Conservation (phyloP, 2,888 invertebrate genomes). For the Drosophila algonquin region DNA sequence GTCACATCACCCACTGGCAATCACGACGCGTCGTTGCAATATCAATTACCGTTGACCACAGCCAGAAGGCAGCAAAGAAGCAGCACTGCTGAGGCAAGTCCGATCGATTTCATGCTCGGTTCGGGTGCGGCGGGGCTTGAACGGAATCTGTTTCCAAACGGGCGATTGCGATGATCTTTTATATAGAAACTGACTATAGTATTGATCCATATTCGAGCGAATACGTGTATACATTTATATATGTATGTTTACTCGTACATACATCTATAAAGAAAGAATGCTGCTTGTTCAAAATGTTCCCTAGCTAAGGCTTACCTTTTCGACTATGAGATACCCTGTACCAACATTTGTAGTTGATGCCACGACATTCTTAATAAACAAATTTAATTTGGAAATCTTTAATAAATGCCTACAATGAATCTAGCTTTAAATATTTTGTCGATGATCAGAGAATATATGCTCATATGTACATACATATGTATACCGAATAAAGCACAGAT, state of each 20-base stretch:
- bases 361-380: too few relatives aligned
- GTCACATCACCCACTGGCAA: background rate
- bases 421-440: too few relatives aligned
- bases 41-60: conserved; percentile 24
- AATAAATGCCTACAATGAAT: too few relatives aligned
- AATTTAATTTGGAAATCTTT: too few relatives aligned
- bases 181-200: conserved; percentile 8
- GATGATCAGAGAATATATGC: too few relatives aligned
- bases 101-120: conserved; percentile 19
- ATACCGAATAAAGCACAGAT: too few relatives aligned
- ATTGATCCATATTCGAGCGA: background rate
- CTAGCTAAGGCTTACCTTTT: background rate
- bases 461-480: too few relatives aligned
- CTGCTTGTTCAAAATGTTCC: background rate
- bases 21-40: background rate
- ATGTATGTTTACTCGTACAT: background rate
- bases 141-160: conserved; percentile 19
- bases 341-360: too few relatives aligned
- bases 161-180: background rate
- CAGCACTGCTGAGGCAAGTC: conserved; percentile 5
- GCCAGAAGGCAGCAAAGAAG: conserved; percentile 22
- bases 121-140: background rate
- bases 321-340: too few relatives aligned
- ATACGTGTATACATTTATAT: background rate
- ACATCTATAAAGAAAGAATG: background rate